phyloP scores from a whole-genome alignment of 2,888 invertebrate genomes.

The Fabriciana adippe region DNA sequence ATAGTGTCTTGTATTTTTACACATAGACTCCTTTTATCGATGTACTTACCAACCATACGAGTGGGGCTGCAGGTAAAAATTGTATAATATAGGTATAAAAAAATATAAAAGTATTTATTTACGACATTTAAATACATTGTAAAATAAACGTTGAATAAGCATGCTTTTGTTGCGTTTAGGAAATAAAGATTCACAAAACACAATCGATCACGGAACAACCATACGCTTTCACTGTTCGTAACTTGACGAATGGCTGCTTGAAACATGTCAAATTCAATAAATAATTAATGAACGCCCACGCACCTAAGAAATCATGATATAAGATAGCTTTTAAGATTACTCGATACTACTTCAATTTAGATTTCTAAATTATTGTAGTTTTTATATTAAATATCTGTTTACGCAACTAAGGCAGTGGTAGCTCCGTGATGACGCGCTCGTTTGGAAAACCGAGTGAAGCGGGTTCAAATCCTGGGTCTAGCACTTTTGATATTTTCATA shows the following conservation, averaged over 20 bases:
- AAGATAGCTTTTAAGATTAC: slow-evolving; percentile 1
- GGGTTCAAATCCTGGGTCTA: too few species aligned
- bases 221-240: slow-evolving; percentile 24
- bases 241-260: slow-evolving; percentile 9
- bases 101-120: background rate
- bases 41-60: too few species aligned
- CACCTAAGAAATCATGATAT: slow-evolving; percentile 4
- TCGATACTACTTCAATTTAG: background rate
- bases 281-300: slow-evolving; percentile 23
- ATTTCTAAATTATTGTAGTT: too few species aligned
- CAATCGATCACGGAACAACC: slow-evolving; percentile 10
- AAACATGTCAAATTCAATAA: slow-evolving; percentile 26
- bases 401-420: too few species aligned
- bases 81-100: too few species aligned
- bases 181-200: slow-evolving; percentile 18
- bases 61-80: too few species aligned
- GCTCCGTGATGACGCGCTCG: too few species aligned
- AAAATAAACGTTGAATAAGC: background rate
- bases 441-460: too few species aligned
- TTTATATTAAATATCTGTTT: too few species aligned
- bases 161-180: slow-evolving; percentile 9
- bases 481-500: too few species aligned
- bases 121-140: background rate
- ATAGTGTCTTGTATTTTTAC: too few species aligned
- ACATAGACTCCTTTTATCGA: too few species aligned